phyloP scores from a whole-genome alignment of 2,888 invertebrate genomes.

The Agrotis puta region DNA sequence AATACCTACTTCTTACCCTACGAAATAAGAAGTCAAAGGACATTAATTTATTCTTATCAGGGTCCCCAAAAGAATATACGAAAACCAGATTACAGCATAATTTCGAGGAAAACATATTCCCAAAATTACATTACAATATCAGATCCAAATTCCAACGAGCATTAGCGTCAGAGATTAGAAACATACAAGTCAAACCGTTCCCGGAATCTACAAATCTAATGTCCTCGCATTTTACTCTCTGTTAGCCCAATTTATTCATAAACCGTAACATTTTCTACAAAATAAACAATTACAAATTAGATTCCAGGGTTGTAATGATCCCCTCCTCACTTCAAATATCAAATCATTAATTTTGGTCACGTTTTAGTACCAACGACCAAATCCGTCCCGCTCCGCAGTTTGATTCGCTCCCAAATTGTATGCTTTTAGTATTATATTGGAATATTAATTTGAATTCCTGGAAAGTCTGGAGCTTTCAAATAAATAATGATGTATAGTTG shows the following conservation, averaged over 20 bases:
- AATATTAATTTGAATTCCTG: constrained; percentile 38
- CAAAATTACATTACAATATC: constrained; percentile 7
- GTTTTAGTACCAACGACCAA: constrained; percentile 58
- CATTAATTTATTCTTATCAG: background rate
- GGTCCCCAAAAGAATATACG: background rate
- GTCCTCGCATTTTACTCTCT: constrained; percentile 27
- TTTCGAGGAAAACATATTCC: constrained; percentile 13
- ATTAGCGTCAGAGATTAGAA: constrained; percentile 29
- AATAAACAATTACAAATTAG: constrained; percentile 61
- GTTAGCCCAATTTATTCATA: constrained; percentile 40
- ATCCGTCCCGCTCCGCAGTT: constrained; percentile 50
- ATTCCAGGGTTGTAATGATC: constrained; percentile 54
- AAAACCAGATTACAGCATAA: constrained; percentile 5
- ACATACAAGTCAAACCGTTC: constrained; percentile 22
- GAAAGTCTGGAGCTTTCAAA: constrained; percentile 19
- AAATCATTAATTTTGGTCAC: constrained; percentile 69
- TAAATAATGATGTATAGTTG: constrained; percentile 12
- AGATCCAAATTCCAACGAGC: background rate
- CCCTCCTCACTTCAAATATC: constrained; percentile 37
- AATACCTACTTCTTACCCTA: too few species aligned
- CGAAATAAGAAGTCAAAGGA: background rate
- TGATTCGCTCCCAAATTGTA: constrained; percentile 52
- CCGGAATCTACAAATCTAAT: constrained; percentile 25
- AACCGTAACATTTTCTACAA: constrained; percentile 37
- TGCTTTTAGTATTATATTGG: constrained; percentile 44